Conservation (phyloP, 2,113 vertebrate genomes). For the Lycaon pictus region DNA sequence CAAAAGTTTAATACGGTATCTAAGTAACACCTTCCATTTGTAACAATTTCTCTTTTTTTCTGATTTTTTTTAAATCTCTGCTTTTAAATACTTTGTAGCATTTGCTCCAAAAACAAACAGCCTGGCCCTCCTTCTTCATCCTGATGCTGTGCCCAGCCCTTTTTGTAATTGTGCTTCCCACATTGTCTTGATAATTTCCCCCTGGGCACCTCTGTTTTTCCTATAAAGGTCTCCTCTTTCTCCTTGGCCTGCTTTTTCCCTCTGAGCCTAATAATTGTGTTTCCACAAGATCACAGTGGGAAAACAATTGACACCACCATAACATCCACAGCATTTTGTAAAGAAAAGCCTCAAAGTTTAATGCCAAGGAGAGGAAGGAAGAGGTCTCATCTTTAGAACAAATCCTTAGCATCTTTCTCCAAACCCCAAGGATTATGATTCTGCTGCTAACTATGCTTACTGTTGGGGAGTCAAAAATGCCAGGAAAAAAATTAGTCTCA, state of each 20-base stretch:
- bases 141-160: neutral
- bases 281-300: neutral
- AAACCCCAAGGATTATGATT: constrained; percentile 43
- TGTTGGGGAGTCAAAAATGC: neutral
- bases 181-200: neutral
- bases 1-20: constrained; percentile 61
- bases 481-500: neutral
- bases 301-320: constrained; percentile 5
- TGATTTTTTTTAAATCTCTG: constrained; percentile 2
- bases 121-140: neutral
- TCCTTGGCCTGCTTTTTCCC: neutral
- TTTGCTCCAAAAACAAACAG: neutral
- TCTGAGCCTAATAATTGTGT: neutral
- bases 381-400: neutral
- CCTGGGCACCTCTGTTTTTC: neutral
- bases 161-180: neutral
- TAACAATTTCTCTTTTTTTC: neutral
- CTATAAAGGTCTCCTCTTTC: neutral
- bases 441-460: neutral
- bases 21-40: constrained; percentile 40
- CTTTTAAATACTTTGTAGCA: neutral
- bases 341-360: neutral
- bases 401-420: constrained; percentile 63
- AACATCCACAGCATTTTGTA: neutral
- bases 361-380: neutral